Evolutionary conservation across 1,140 invertebrate species (phyloP), one percentile per base, ranked within the genome.

Genomic region (Paraescarpia echinospica): DNA sequence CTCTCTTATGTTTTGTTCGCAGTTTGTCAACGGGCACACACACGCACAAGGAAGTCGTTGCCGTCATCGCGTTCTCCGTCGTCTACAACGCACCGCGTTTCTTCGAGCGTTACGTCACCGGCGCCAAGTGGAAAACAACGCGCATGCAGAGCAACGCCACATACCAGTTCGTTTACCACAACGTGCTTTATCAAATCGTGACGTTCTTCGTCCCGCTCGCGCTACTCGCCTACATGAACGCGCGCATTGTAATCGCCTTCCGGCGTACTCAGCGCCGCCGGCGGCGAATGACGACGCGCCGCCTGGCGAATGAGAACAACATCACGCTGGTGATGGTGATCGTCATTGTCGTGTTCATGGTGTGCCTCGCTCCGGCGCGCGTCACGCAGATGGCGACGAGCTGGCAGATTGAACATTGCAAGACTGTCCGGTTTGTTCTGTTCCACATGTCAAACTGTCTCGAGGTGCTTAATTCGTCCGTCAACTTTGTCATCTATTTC

Each of bases 401-500:
- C 35, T 93, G 91, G 90, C 14, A 89, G 34, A 33, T 34, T n/a
- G 48, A 90, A 0, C 18, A n/a, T 27, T 93, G 93, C 90, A 59
- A n/a, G 1, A 89, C 48, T 89, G 14, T 51, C 35, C 41, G 48
- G 6, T 92, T 48, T 90, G 35, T 33, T 31, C 33, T 91, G n/a
- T 35, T 88, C 89, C 35, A 92, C 48, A n/a, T 92, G 9, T 59
- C 92, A 1, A 93, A 93, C 90, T 34, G 59, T 5, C 92, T 93
- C 89, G 92, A 93, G 41, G 92, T 93, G 4, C 35, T 93, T 35
- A 93, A 92, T 77, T 92, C 90, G 27, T 93, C 93, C 27, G 77
- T 92, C 35, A 93, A 93, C 90, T 93, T 93, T 35, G 33, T 93
- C 34, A 91, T 93, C 59, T 93, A 93, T 51, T 93, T 35, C 51